Conservation (phyloP, 2,797 vertebrate species). For the Babyrousa celebensis region DNA sequence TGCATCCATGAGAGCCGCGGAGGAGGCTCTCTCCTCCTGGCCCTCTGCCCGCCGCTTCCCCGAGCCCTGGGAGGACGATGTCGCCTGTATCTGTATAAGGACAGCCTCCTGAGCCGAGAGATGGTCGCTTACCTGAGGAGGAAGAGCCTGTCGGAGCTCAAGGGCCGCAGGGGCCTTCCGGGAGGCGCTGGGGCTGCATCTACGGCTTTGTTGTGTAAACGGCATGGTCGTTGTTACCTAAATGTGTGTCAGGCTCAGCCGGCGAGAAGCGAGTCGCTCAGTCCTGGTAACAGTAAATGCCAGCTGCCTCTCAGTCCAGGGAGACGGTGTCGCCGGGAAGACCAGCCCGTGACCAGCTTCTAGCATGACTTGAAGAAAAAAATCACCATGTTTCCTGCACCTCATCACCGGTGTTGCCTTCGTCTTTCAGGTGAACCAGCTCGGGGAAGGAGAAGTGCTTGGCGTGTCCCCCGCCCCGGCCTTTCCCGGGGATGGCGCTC, state of each 20-base stretch:
- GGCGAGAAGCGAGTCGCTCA: neutral
- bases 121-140: neutral
- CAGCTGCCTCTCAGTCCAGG: accelerated
- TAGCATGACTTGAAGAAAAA: neutral
- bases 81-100: neutral
- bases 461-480: neutral
- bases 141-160: neutral
- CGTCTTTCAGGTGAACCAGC: neutral
- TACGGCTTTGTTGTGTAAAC: neutral
- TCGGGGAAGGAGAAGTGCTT: neutral
- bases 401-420: neutral
- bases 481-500: neutral
- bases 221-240: neutral
- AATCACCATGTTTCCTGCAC: neutral
- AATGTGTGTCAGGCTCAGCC: too few species aligned
- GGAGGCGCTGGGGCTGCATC: neutral
- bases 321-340: neutral
- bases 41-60: accelerated
- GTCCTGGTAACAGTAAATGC: neutral
- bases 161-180: neutral
- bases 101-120: neutral
- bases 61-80: accelerated
- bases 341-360: neutral
- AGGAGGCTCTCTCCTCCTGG: too few species aligned
- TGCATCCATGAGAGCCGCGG: accelerated